These are phyloP conservation scores for Macrochelys suwanniensis DNA, from an alignment of 2,797 vertebrate species.

Conservation along the genomic window DNA sequence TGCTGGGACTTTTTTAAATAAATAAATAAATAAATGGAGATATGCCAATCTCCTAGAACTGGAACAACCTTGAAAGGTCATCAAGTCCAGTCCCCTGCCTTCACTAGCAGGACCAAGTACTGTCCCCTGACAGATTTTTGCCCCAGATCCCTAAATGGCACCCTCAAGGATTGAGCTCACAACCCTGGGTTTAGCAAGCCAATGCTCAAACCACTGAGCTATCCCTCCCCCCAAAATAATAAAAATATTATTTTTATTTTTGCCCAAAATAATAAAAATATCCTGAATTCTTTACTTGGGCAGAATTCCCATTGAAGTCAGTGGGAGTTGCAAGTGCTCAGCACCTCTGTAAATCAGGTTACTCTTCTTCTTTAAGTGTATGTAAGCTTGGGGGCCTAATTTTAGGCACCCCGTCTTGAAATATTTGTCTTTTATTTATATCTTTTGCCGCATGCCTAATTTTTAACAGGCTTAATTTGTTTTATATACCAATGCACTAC, in stretches of 20 bases:
- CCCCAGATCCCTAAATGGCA: no score
- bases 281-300: neutral
- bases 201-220: no score
- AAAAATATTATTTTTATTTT: no score
- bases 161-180: no score
- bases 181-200: no score
- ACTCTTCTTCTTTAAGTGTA: neutral
- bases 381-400: neutral
- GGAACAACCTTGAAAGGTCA: no score
- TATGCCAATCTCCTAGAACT: no score
- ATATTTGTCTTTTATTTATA: conserved; percentile 35
- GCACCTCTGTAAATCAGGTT: neutral
- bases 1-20: neutral
- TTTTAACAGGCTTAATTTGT: conserved; percentile 48
- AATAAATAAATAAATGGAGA: no score
- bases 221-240: no score
- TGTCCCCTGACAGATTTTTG: no score
- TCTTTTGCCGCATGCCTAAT: neutral
- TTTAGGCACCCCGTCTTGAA: neutral
- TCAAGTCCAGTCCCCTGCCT: no score
- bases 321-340: neutral
- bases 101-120: no score
- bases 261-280: neutral
- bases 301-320: neutral
- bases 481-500: conserved; percentile 20